Evolutionary conservation across 1,140 invertebrate species (phyloP), one percentile per base, ranked within the genome.

Genomic region (Drosophila ohnishii): DNA sequence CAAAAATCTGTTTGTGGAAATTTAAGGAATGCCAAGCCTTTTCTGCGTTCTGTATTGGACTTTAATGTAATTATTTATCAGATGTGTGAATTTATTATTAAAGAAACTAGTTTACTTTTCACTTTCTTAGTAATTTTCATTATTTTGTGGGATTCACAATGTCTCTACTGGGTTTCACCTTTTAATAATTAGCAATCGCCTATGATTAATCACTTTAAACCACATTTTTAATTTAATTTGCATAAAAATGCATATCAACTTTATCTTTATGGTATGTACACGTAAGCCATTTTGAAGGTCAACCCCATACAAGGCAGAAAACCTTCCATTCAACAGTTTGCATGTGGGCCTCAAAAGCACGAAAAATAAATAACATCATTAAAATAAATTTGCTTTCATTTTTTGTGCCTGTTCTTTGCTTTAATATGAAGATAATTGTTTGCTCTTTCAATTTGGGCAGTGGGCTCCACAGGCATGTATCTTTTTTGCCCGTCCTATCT

Each of bases 331-430:
- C 61, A 64, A 59, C 11, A 53, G 32, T 53, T 32, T 50, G 47
- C 55, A 47, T 80, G 66, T 66, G 58, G 42, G 48, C 56, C 39
- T 45, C 32, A 60, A 39, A 56, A 45, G 16, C 50, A 10, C 22
- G n/a, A 74, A 65, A 65, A 58, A 51, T 56, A 55, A 63, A 77
- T 53, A 77, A 63, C 61, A 66, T 67, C 44, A 69, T 77, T 85
- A 62, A 77, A 74, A 74, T 70, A 64, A 79, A 75, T 75, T 84
- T 80, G 61, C 59, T 40, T 75, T 84, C 39, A 61, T 77, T 75
- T 66, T 77, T 63, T 30, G 47, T 32, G 48, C 16, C 51, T 14
- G 40, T 45, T 65, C 19, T 56, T 56, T 75, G 37, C 48, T 67
- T 67, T 11, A 35, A 40, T 44, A 37, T 59, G 65, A 60, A 63